Percentiles rank a stretch among this genome's conserved stretches.
Evolutionary conservation across 2,113 vertebrate species (phyloP).

Genomic region (Falco punctatus): DNA sequence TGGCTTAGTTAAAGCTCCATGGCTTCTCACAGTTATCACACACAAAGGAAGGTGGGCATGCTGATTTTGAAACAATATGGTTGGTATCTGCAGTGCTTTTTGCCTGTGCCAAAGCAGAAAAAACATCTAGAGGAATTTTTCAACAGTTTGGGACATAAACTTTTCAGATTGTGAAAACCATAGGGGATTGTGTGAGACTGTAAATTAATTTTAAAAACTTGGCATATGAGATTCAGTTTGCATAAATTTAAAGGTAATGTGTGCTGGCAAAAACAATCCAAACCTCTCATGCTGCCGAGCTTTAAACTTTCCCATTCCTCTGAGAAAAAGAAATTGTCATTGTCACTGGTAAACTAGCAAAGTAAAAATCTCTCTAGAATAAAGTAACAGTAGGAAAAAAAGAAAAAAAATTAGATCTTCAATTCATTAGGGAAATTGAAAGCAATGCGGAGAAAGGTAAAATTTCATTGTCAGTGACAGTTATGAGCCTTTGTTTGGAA

Average conservation of each 20-base stretch:
- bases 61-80: background rate
- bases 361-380: constrained; percentile 14
- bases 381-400: background rate
- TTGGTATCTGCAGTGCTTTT: background rate
- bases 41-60: fast-evolving
- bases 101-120: background rate
- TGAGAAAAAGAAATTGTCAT: constrained; percentile 15
- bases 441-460: background rate
- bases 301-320: background rate
- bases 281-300: background rate
- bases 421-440: constrained; percentile 5
- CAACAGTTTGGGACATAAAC: background rate
- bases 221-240: constrained; percentile 6
- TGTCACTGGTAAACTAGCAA: background rate
- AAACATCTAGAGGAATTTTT: background rate
- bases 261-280: background rate
- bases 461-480: background rate
- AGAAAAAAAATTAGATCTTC: background rate
- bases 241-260: constrained; percentile 43
- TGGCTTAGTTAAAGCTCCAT: background rate
- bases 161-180: constrained; percentile 6
- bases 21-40: background rate
- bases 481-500: background rate
- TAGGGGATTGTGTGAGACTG: background rate
- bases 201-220: constrained; percentile 23